Evolutionary conservation across 2,113 vertebrate genomes (phyloP), one percentile per base, ranked within the genome.

Genomic region (Pluvialis apricaria): DNA sequence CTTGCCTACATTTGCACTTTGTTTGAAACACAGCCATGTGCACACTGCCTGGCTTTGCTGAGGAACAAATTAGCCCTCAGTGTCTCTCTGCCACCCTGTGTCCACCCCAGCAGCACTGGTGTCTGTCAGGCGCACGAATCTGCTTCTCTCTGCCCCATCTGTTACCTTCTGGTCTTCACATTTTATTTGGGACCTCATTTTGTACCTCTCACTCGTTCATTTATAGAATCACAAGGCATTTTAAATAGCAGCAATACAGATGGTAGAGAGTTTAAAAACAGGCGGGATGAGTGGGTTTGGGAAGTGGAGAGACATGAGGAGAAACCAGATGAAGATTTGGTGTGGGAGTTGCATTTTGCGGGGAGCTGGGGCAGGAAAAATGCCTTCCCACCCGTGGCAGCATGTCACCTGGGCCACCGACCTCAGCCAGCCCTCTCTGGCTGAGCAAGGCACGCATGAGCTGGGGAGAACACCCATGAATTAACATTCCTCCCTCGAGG

Each of bases 251-350:
- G 64, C 38, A 4, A 31, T 25, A 9, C 6, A 22, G 70, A 52
- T 11, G 31, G 79, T 75, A 51, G 7, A 1, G 82, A 68, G 64
- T 51, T 82, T 44, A 71, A 38, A 42, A 91, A 84, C 94, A 95
- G 91, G 88, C 89, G 95, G 79, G 69, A 62, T 1, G 55, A 90
- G 91, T 75, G 91, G 70, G 85, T 44, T 92, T 52, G 93, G 61
- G 79, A 83, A 66, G 78, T 25, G 64, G 66, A 64, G 82, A 84
- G 72, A 83, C 77, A 77, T 9, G 8, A 87, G 79, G 81, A 92
- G 60, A 66, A 81, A 87, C 31, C 58, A 88, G 40, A 64, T 34
- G 70, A 65, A 51, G 61, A n/a, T 51, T 70, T 3, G 5, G 8
- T 31, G 36, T 26, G 28, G 61, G 47, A 73, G 38, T 32, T 0